Percentiles rank a stretch among this genome's conserved stretches.
These are phyloP conservation scores for Cryptosula pallasiana DNA, from an alignment of 2,888 invertebrate species.

Conservation along the genomic window DNA sequence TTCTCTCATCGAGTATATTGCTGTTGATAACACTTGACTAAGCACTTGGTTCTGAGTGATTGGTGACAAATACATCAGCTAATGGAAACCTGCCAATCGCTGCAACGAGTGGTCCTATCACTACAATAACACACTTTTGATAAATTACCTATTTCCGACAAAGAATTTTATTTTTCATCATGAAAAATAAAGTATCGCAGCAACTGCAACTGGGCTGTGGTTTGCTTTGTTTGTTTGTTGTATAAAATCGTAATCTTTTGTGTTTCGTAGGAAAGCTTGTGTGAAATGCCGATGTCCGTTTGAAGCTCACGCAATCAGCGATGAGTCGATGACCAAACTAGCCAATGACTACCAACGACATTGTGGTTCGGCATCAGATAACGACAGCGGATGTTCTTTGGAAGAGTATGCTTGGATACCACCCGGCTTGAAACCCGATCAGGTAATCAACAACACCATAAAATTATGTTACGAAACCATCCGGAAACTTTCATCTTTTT, in stretches of 20 bases:
- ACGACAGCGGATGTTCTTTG: slow-evolving; percentile 93
- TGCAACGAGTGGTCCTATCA: no score
- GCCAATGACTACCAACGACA: slow-evolving; percentile 43
- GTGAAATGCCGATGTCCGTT: slow-evolving; percentile 71
- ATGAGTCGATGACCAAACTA: slow-evolving; percentile 19
- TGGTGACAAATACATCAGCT: background rate
- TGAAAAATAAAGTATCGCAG: no score
- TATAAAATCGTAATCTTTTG: no score
- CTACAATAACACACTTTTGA: no score
- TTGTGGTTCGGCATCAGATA: slow-evolving; percentile 73
- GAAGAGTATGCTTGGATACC: slow-evolving; percentile 99
- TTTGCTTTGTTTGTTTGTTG: no score
- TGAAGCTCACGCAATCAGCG: slow-evolving; percentile 54
- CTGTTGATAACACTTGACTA: background rate
- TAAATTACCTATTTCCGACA: no score
- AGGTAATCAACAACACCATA: slow-evolving; percentile 66
- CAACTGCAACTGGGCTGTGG: no score
- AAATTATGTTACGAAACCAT: no score
- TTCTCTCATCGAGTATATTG: no score
- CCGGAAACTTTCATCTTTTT: no score
- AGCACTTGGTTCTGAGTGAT: background rate
- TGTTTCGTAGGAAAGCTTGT: slow-evolving; percentile 70
- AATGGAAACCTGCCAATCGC: no score
- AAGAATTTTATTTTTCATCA: no score
- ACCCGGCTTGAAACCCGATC: slow-evolving; percentile 88